A percentile compares a stretch with the other conserved stretches of the same genome.
These are phyloP conservation scores for Tipula helvola DNA, from an alignment of 2,888 invertebrate species.

Conservation along the genomic window DNA sequence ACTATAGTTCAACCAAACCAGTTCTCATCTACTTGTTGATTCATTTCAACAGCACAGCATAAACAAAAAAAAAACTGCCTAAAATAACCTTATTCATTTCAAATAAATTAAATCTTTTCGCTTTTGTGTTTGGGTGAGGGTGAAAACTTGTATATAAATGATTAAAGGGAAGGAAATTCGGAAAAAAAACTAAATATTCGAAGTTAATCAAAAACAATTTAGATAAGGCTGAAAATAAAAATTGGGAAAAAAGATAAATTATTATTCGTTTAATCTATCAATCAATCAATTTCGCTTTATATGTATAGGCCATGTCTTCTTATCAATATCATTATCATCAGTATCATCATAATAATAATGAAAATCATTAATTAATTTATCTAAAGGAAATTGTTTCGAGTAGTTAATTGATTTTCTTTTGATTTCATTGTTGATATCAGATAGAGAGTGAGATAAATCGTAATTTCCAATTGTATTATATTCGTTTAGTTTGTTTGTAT, in stretches of 20 bases:
- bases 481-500: not conserved
- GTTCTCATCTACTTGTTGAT: not conserved
- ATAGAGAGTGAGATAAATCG: not conserved
- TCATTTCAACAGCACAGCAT: not conserved
- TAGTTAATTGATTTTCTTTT: not conserved
- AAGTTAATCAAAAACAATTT: not conserved
- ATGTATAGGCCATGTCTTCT: not conserved
- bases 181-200: not conserved
- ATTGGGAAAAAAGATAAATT: not conserved
- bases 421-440: not conserved
- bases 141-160: not conserved
- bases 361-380: slow-evolving; percentile 4
- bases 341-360: not conserved
- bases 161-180: not conserved
- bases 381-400: not conserved
- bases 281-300: not conserved
- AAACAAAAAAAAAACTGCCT: not conserved
- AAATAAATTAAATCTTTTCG: not conserved
- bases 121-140: not conserved
- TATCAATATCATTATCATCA: not conserved
- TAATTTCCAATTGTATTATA: not conserved
- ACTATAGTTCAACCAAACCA: not conserved
- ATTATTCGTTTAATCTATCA: not conserved
- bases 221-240: not conserved
- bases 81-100: not conserved